These are phyloP conservation scores for Tachina grossa DNA, from an alignment of 2,888 invertebrate genomes.

Conservation along the genomic window DNA sequence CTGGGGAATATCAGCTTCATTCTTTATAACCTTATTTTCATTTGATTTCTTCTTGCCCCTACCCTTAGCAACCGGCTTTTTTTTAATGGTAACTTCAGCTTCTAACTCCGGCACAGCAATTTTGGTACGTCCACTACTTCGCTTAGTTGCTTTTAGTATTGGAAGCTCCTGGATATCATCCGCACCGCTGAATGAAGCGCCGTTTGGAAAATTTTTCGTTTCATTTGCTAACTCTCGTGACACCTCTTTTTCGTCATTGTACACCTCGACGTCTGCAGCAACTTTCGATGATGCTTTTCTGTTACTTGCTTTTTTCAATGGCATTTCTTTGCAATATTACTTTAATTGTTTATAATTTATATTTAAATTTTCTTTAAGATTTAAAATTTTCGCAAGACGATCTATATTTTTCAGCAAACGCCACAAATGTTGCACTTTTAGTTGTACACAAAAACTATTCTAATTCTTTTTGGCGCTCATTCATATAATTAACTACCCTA, in stretches of 20 bases:
- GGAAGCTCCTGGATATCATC: slow-evolving; percentile 3
- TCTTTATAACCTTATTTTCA: slow-evolving; percentile 65
- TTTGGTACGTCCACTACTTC: slow-evolving; percentile 57
- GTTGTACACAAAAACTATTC: slow-evolving; percentile 68
- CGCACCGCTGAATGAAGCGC: not conserved
- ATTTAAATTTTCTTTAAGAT: no score
- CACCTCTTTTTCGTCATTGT: slow-evolving; percentile 43
- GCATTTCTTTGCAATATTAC: slow-evolving; percentile 72
- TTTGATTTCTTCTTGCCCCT: slow-evolving; percentile 58
- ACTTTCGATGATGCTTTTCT: slow-evolving; percentile 63
- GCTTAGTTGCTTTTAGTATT: slow-evolving; percentile 29
- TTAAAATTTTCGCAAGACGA: not conserved
- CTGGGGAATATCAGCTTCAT: slow-evolving; percentile 16
- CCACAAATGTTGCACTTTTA: slow-evolving; percentile 47
- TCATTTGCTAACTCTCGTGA: slow-evolving; percentile 30
- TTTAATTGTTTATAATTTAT: not conserved
- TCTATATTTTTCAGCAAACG: slow-evolving; percentile 33
- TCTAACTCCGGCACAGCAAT: slow-evolving; percentile 26
- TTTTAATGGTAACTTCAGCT: slow-evolving; percentile 23
- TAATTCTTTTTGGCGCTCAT: slow-evolving; percentile 69
- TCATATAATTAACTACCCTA: slow-evolving; percentile 45
- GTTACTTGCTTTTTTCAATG: slow-evolving; percentile 73
- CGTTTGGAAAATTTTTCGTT: slow-evolving; percentile 30
- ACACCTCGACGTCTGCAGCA: slow-evolving; percentile 33
- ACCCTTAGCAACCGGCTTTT: slow-evolving; percentile 54